phyloP scores from a whole-genome alignment of 2,113 vertebrate species.

The Melanocharis versteri region DNA sequence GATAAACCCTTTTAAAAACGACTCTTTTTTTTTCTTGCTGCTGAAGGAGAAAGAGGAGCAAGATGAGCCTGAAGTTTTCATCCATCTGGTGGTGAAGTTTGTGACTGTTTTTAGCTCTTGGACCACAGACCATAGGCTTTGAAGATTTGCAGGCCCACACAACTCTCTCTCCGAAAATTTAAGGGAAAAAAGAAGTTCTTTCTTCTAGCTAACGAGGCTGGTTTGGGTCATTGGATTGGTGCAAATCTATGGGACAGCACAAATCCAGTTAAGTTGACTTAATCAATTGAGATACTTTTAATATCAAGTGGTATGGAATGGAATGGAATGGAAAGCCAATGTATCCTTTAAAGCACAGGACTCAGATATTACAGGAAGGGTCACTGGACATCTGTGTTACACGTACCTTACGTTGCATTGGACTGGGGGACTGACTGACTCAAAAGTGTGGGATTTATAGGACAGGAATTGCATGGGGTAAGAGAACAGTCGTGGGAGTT shows the following conservation, averaged over 20 bases:
- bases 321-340: background rate
- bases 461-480: background rate
- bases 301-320: background rate
- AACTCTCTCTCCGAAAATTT: background rate
- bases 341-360: background rate
- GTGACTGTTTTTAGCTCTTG: conserved; percentile 11
- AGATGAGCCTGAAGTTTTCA: background rate
- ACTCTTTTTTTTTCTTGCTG: background rate
- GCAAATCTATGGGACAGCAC: background rate
- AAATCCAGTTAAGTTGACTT: background rate
- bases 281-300: background rate
- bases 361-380: background rate
- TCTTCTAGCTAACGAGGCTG: background rate
- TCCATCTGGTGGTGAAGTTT: background rate
- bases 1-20: background rate
- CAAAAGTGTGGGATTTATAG: background rate
- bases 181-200: background rate
- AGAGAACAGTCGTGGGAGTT: background rate
- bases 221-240: background rate
- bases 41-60: background rate
- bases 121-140: background rate
- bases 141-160: background rate
- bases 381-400: background rate
- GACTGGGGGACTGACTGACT: background rate
- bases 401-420: background rate